phyloP scores from a whole-genome alignment of 2,113 vertebrate species.

The Anser cygnoides region DNA sequence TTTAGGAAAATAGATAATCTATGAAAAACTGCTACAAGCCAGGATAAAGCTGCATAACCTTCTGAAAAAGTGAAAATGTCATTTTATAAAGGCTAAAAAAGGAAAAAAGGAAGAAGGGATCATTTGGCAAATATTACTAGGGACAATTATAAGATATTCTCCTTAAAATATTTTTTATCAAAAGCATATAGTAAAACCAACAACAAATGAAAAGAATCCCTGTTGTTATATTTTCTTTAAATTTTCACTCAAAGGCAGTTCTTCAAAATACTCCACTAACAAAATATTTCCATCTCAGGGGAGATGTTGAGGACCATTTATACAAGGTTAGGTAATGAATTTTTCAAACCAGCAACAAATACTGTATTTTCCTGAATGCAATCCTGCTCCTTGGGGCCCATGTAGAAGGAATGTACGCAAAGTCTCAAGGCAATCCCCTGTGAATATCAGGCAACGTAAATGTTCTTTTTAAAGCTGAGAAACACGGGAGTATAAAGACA shows the following conservation, averaged over 20 bases:
- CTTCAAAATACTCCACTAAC: constrained; percentile 41
- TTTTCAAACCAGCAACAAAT: constrained; percentile 57
- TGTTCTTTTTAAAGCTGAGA: neutral
- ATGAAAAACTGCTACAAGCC: constrained; percentile 15
- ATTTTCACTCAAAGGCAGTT: neutral
- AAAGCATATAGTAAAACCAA: constrained; percentile 14
- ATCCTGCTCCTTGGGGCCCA: neutral
- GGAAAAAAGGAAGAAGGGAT: neutral
- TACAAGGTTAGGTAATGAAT: constrained; percentile 46
- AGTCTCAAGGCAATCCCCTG: constrained; percentile 31
- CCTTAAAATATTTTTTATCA: neutral
- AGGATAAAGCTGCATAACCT: constrained; percentile 36
- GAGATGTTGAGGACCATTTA: constrained; percentile 37
- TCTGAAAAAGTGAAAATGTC: constrained; percentile 4
- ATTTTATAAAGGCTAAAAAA: neutral
- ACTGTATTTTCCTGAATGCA: constrained; percentile 26
- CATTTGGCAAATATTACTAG: neutral
- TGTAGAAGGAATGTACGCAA: neutral
- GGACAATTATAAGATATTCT: neutral
- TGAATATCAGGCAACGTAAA: constrained; percentile 22
- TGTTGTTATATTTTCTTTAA: neutral
- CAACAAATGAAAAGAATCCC: neutral
- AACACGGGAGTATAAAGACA: neutral
- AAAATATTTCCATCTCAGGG: constrained; percentile 16
- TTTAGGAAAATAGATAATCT: constrained; percentile 49